Conservation (phyloP, 2,888 invertebrate genomes). For the Netelia virgata region DNA sequence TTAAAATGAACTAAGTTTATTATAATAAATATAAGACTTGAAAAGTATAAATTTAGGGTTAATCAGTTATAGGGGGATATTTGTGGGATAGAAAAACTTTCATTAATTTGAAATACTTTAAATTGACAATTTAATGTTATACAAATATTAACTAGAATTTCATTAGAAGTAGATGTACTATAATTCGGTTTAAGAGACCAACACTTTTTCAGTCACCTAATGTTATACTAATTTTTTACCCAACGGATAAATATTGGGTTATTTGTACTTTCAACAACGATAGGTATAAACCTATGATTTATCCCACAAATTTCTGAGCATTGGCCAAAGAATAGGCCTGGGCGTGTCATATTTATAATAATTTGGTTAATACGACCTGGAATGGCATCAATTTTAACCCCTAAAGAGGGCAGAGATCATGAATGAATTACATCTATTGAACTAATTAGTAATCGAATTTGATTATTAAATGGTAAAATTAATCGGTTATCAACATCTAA, state of each 20-base stretch:
- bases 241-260: conserved; percentile 80
- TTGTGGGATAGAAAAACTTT: no score
- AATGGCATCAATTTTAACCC: conserved; percentile 89
- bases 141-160: no score
- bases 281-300: no score
- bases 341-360: conserved; percentile 86
- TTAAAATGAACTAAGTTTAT: no score
- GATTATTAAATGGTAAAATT: conserved; percentile 87
- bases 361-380: conserved; percentile 89
- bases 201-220: conserved; percentile 88
- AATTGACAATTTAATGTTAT: no score
- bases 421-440: conserved; percentile 89
- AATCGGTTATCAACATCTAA: conserved; percentile 89
- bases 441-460: conserved; percentile 88
- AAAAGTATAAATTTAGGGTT: conserved; percentile 86
- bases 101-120: no score
- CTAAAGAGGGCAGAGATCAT: conserved; percentile 88
- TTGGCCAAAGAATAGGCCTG: conserved; percentile 90
- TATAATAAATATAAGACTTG: conserved; percentile 83
- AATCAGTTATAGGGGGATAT: neutral
- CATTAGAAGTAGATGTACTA: no score
- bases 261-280: no score
- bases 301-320: conserved; percentile 94
- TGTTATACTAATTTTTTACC: conserved; percentile 83
- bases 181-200: no score